Evolutionary conservation across 2,888 invertebrate species (phyloP), one percentile per base, ranked within the genome.

Genomic region (Drosophila atripex): DNA sequence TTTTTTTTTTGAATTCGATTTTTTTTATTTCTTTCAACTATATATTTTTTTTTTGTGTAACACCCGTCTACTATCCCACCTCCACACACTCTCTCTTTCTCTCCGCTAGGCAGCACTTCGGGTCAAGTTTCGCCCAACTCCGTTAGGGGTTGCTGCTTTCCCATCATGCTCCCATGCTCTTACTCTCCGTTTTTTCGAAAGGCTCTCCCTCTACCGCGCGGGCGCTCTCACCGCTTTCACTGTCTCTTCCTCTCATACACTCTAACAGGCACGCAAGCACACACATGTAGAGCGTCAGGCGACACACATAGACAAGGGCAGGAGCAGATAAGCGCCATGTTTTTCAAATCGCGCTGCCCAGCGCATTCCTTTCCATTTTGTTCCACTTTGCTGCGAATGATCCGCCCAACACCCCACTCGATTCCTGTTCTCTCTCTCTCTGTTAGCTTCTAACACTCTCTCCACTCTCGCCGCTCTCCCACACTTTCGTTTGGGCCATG

Each of bases 291-390:
- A 41, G 39, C 11, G 38, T 32, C 45, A 2, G 72, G 16, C 63
- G 65, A 85, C 88, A 86, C 87, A 80, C 75, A 80, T 78, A 85
- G 77, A 76, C 56, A 76, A 18, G 38, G 39, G 73, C 80, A 77
- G 73, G 63, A 56, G 70, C 61, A 76, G 51, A 69, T 64, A 56
- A 68, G 54, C 69, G 59, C 73, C 82, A 86, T 86, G 71, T 80
- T 80, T 84, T 78, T 71, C 85, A 74, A 73, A 84, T 59, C 85
- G 85, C 85, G 85, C 77, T 78, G 65, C 74, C 65, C 58, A 75
- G 45, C 71, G 69, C 76, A 88, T 84, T 84, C 84, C 84, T 87
- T 84, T 79, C 88, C 84, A 86, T 83, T 84, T 84, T 84, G 84
- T 84, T 88, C 86, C 84, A 84, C 73, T 77, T 84, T 85, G 59